Evolutionary conservation across 2,888 invertebrate species (phyloP), one percentile per base, ranked within the genome.

Genomic region (Mycalesis mineus): DNA sequence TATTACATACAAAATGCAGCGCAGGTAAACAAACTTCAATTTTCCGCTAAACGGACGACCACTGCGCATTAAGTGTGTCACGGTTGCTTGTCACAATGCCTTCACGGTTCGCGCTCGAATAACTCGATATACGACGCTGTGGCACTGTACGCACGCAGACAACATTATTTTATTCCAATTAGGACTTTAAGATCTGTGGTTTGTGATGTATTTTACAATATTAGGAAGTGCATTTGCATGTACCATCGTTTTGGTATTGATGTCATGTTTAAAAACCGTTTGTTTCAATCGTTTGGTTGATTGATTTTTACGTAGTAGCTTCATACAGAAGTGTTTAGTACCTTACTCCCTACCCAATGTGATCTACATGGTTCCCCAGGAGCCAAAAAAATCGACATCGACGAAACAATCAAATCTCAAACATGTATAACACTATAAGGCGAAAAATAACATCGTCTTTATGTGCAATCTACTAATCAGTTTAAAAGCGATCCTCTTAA

Each of bases 61-160:
- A 47, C 47, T 15, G 9, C 13, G 15, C 40, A 11, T 31, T 47
- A 55, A 55, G 40, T 41, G 36, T 59, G 60, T 54, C 60, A 60
- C 3, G 57, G 60, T 47, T 58, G 33, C 37, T 40, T 7, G 41
- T 14, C 14, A 60, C 57, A 60, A 60, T 57, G 57, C 45, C 54
- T 60, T 57, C 57, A 60, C 47, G 57, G 41, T 51, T 14, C 39
- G 22, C 33, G 33, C 37, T 40, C 52, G 22, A 45, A 40, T 47
- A 40, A 47, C 17, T 15, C 9, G 2, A 31, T 31, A 37, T 36
- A 36, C 36, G 1, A 36, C 9, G 33, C 7, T 7, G 33, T 9
- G 8, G 9, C 7, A 33, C 33, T 9, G 7, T 6, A 37, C 37
- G 7, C n/a, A 49, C 47, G 8, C 17, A 15, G 15, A 40, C 40